Conservation (phyloP, 2,888 invertebrate species). For the Anthophora plumipes region DNA sequence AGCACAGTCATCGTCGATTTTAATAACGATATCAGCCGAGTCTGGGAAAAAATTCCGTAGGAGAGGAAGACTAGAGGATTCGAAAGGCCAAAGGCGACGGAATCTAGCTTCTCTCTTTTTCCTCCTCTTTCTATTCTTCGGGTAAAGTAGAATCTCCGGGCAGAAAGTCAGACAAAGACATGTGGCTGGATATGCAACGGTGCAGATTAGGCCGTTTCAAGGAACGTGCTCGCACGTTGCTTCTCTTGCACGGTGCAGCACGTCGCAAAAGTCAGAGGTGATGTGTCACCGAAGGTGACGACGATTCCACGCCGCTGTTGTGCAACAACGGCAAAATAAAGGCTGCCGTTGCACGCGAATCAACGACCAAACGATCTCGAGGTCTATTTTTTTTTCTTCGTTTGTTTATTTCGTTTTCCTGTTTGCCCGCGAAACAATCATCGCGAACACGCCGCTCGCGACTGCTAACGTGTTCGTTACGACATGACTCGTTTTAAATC, state of each 20-base stretch:
- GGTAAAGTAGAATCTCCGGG: constrained; percentile 33
- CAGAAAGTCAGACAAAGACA: constrained; percentile 31
- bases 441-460: background rate
- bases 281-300: constrained; percentile 77
- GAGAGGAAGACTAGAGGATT: constrained; percentile 1
- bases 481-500: background rate
- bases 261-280: constrained; percentile 79
- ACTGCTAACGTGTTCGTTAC: no score
- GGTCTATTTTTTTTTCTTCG: constrained; percentile 23
- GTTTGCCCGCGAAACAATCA: background rate
- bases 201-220: constrained; percentile 68
- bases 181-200: constrained; percentile 59
- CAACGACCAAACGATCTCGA: constrained; percentile 30
- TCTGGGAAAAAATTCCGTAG: constrained; percentile 11
- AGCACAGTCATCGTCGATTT: constrained; percentile 31
- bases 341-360: constrained; percentile 60
- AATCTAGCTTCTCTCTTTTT: constrained; percentile 18
- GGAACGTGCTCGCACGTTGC: constrained; percentile 63
- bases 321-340: constrained; percentile 68
- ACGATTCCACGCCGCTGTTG: constrained; percentile 70
- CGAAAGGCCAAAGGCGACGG: constrained; percentile 51
- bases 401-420: no score
- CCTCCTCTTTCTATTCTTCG: background rate
- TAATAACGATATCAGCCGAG: constrained; percentile 44
- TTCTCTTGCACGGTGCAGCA: constrained; percentile 58